A percentile compares a stretch with the other conserved stretches of the same genome.
These are phyloP conservation scores for Burhinus bistriatus DNA, from an alignment of 2,113 vertebrate genomes.

Conservation along the genomic window DNA sequence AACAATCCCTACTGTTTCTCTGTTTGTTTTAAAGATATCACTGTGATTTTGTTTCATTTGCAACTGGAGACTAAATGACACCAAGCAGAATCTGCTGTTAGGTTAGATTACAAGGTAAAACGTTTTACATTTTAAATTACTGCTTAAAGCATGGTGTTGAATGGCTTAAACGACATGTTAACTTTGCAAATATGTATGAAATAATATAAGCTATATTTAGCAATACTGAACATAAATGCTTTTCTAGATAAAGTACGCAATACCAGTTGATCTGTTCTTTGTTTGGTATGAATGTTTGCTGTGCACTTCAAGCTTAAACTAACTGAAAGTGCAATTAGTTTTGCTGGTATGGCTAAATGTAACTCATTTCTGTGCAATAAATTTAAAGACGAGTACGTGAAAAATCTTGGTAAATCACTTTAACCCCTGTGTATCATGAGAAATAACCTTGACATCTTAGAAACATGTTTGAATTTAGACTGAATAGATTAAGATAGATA, in stretches of 20 bases:
- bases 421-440: not conserved
- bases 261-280: slow-evolving; percentile 30
- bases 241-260: slow-evolving; percentile 50
- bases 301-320: slow-evolving; percentile 12
- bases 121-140: slow-evolving; percentile 75
- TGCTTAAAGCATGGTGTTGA: slow-evolving; percentile 67
- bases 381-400: not conserved
- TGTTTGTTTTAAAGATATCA: slow-evolving; percentile 73
- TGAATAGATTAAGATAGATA: not conserved
- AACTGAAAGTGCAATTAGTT: slow-evolving; percentile 13
- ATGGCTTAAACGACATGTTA: slow-evolving; percentile 59
- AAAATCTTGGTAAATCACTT: slow-evolving; percentile 24
- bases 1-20: slow-evolving; percentile 67
- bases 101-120: slow-evolving; percentile 82
- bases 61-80: slow-evolving; percentile 77
- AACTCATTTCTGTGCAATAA: slow-evolving; percentile 11
- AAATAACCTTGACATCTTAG: not conserved
- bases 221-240: slow-evolving; percentile 27
- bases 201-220: slow-evolving; percentile 23
- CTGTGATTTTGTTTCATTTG: slow-evolving; percentile 74
- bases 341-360: slow-evolving; percentile 14
- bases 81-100: slow-evolving; percentile 76
- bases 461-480: not conserved
- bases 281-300: slow-evolving; percentile 41
- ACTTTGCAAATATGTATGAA: slow-evolving; percentile 61